These are phyloP conservation scores for Prenolepis imparis DNA, from an alignment of 2,888 invertebrate species.

Conservation along the genomic window DNA sequence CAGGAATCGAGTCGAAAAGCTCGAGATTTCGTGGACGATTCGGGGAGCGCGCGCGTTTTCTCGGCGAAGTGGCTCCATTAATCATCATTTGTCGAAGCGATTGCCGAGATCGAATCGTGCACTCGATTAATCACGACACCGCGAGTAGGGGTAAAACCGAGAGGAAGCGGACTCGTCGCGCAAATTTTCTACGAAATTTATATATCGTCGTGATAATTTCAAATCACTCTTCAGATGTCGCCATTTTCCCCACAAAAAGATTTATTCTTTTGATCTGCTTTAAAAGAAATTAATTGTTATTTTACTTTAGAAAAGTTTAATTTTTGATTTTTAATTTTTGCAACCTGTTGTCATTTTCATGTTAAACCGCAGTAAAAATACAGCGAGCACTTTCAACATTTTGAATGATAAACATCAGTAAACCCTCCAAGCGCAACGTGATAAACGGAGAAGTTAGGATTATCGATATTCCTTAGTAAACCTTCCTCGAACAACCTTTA, in stretches of 20 bases:
- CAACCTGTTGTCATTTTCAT: not conserved
- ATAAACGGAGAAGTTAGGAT: constrained; percentile 47
- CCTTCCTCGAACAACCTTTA: constrained; percentile 40
- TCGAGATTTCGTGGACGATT: constrained; percentile 67
- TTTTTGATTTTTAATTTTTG: constrained; percentile 7
- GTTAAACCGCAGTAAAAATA: not conserved
- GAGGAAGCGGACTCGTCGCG: constrained; percentile 45
- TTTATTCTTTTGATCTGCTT: constrained; percentile 44
- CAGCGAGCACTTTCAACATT: constrained; percentile 34
- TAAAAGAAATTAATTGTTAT: constrained; percentile 41
- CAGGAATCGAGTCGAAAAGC: constrained; percentile 55
- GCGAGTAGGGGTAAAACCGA: constrained; percentile 62
- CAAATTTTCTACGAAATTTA: constrained; percentile 51
- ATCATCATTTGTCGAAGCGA: constrained; percentile 79
- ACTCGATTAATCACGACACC: constrained; percentile 75
- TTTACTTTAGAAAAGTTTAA: constrained; percentile 24
- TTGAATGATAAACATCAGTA: constrained; percentile 49
- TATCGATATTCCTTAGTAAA: constrained; percentile 56
- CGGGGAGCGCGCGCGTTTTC: constrained; percentile 55
- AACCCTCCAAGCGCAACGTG: constrained; percentile 32
- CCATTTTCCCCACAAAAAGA: constrained; percentile 36
- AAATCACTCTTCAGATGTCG: constrained; percentile 37
- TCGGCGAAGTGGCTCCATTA: constrained; percentile 70
- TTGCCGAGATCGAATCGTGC: constrained; percentile 69
- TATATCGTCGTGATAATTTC: constrained; percentile 46